Percentiles rank a stretch among this genome's conserved stretches.
Conservation (phyloP, 53 echinoderm and acorn worm genomes). For the Patiria pectinifera region DNA sequence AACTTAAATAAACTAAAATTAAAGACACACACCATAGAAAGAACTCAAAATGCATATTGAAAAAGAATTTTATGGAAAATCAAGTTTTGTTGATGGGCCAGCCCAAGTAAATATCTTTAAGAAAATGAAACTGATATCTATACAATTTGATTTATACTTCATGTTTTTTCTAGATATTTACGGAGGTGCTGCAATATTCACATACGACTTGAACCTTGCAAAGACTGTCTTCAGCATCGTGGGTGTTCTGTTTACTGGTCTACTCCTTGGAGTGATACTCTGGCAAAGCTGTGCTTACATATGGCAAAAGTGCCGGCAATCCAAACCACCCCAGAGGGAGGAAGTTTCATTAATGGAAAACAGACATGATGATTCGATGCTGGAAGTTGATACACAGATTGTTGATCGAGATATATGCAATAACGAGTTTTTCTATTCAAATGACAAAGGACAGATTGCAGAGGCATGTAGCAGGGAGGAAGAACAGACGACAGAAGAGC, state of each 20-base stretch:
- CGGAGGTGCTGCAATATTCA: neutral
- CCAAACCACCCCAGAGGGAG: conserved; percentile 8
- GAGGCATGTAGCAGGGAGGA: neutral
- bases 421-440: neutral
- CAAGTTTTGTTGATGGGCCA: too few species aligned
- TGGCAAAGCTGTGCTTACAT: conserved; percentile 27
- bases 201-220: neutral
- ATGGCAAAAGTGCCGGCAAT: neutral
- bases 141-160: neutral
- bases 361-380: neutral
- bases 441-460: neutral
- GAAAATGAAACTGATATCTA: too few species aligned
- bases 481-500: neutral
- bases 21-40: too few species aligned
- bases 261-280: conserved; percentile 7
- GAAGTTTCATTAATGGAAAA: conserved; percentile 4
- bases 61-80: too few species aligned
- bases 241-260: conserved; percentile 16
- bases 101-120: too few species aligned
- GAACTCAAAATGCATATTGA: too few species aligned
- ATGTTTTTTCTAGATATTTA: neutral
- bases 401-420: neutral
- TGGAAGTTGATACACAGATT: neutral
- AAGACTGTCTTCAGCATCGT: neutral
- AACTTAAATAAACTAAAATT: too few species aligned